Conservation (phyloP, 2,888 invertebrate genomes). For the Mermis nigrescens region DNA sequence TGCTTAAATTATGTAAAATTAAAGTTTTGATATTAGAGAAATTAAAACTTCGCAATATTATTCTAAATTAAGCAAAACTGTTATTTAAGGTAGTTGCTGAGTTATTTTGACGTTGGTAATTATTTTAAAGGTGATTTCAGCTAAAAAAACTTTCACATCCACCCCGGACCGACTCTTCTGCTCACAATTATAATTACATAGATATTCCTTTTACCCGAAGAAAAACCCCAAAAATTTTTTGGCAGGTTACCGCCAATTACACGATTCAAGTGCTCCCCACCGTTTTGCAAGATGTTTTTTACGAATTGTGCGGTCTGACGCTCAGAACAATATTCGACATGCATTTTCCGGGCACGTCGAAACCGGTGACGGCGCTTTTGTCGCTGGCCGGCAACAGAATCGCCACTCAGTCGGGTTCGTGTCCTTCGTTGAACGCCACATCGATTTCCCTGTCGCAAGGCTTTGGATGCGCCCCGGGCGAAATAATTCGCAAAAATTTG, state of each 20-base stretch:
- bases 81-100: too few species aligned
- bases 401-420: conserved; percentile 46
- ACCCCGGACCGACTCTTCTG: too few species aligned
- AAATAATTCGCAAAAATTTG: conserved; percentile 67
- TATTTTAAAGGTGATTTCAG: too few species aligned
- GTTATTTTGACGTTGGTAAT: too few species aligned
- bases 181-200: too few species aligned
- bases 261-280: conserved; percentile 67
- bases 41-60: too few species aligned
- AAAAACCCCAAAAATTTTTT: conserved; percentile 4
- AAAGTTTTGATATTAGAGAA: too few species aligned
- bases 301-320: conserved; percentile 82
- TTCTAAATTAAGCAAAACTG: too few species aligned
- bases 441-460: conserved; percentile 64
- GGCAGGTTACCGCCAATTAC: conserved; percentile 50
- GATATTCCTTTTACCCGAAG: not conserved
- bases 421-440: conserved; percentile 60
- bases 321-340: conserved; percentile 77
- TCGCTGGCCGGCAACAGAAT: conserved; percentile 22
- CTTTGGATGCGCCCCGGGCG: conserved; percentile 77
- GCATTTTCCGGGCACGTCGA: conserved; percentile 48
- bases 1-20: too few species aligned
- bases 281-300: conserved; percentile 68
- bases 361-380: conserved; percentile 24
- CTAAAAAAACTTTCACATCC: too few species aligned